These are phyloP conservation scores for Griposia aprilina DNA, from an alignment of 2,888 invertebrate genomes.

Conservation along the genomic window DNA sequence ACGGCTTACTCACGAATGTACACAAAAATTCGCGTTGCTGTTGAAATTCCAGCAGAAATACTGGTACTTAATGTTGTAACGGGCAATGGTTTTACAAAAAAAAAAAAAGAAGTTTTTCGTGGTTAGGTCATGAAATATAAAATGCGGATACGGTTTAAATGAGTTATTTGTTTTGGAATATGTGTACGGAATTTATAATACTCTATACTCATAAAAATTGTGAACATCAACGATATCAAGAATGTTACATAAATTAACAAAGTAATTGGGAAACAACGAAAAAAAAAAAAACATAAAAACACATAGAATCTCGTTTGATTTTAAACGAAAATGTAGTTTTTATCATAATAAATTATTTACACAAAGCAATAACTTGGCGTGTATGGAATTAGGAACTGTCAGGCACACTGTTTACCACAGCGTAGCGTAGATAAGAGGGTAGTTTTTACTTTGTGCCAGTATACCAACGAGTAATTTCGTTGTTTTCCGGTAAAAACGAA, in stretches of 20 bases:
- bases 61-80: constrained; percentile 60
- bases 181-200: constrained; percentile 24
- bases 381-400: constrained; percentile 53
- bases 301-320: not conserved
- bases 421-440: constrained; percentile 43
- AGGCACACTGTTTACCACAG: constrained; percentile 38
- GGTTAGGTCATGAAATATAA: constrained; percentile 51
- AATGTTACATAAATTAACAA: constrained; percentile 13
- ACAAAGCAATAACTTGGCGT: constrained; percentile 37
- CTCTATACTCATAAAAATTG: constrained; percentile 1
- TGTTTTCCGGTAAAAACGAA: constrained; percentile 22
- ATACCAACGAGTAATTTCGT: constrained; percentile 34
- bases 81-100: constrained; percentile 57
- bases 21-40: constrained; percentile 59
- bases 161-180: constrained; percentile 19
- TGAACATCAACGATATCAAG: constrained; percentile 10
- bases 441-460: constrained; percentile 50
- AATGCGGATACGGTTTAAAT: constrained; percentile 34
- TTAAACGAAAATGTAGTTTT: constrained; percentile 14
- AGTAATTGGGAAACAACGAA: constrained; percentile 27
- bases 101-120: constrained; percentile 61
- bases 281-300: too few species aligned
- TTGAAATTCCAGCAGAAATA: constrained; percentile 61
- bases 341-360: constrained; percentile 33
- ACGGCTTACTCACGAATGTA: constrained; percentile 67